Evolutionary conservation across 1,140 invertebrate species (phyloP), one percentile per base, ranked within the genome.

Genomic region (Brachionus angularis): DNA sequence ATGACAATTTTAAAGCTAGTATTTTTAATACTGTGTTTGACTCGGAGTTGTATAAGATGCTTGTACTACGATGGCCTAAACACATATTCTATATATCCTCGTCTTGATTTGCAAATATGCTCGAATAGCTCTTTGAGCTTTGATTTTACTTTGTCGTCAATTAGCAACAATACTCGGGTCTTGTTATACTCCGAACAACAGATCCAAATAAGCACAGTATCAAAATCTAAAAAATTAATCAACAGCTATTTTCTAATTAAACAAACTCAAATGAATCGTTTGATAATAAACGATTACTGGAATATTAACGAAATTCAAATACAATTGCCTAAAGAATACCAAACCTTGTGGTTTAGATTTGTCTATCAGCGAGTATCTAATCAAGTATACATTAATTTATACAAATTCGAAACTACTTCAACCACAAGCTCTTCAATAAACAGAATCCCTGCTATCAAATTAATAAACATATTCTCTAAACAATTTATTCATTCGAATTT

Each of bases 1-100:
- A 42, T 14, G 16, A 42, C 39, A n/a, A n/a, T n/a, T n/a, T n/a
- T n/a, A n/a, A n/a, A n/a, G n/a, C n/a, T n/a, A n/a, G n/a, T n/a
- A n/a, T n/a, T n/a, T n/a, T n/a, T n/a, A n/a, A n/a, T n/a, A n/a
- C n/a, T n/a, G n/a, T n/a, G n/a, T n/a, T n/a, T n/a, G n/a, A n/a
- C n/a, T n/a, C n/a, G n/a, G n/a, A n/a, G n/a, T n/a, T n/a, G n/a
- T n/a, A n/a, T n/a, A n/a, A n/a, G n/a, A n/a, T n/a, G 12, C 10
- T 36, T 67, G 16, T 67, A 67, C 31, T 67, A 67, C 25, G 62
- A 67, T 25, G 62, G 62, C 23, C n/a, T 18, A 14, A 34, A 29
- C 1, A 50, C 42, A 46, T 67, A 67, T 33, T 67, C 62, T 5
- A 67, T 67, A 33, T 67, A 67, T 34, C 62, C 62, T 7, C 62